These are phyloP conservation scores for Muscidifurax raptorellus DNA, from an alignment of 1,140 invertebrate species.

Conservation along the genomic window DNA sequence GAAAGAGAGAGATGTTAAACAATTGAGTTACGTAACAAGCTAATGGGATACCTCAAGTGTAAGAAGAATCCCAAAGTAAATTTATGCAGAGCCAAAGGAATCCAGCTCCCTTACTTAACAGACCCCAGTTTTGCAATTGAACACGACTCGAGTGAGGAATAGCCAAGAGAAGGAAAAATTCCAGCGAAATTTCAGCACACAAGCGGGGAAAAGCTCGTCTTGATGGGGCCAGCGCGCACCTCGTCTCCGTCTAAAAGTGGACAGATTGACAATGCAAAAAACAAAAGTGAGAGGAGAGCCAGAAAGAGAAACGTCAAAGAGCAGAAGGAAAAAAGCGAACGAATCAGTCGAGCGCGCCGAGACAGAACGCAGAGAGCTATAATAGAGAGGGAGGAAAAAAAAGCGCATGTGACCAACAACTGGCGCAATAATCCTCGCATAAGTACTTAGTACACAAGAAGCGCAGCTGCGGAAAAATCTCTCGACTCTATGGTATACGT, in stretches of 20 bases:
- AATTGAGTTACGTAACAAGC: conserved; percentile 28
- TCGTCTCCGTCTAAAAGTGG: conserved; percentile 13
- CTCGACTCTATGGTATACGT: too few relatives aligned
- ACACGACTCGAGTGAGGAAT: background rate
- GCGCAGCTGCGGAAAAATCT: background rate
- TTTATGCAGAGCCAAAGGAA: conserved; percentile 24
- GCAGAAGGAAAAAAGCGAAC: background rate
- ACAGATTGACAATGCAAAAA: conserved; percentile 28
- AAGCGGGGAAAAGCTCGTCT: background rate
- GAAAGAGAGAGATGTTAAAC: conserved; percentile 24
- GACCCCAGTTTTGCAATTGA: background rate
- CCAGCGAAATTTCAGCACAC: conserved; percentile 1
- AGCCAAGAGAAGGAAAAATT: background rate
- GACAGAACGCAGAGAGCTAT: background rate
- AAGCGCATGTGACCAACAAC: background rate
- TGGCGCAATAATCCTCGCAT: background rate
- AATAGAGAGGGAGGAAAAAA: background rate
- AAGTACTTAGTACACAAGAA: background rate
- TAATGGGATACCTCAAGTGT: conserved; percentile 27
- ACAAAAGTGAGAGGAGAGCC: background rate
- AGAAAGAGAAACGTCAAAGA: conserved; percentile 22
- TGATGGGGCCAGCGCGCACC: background rate
- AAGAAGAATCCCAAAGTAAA: conserved; percentile 24
- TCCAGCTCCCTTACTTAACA: conserved; percentile 6
- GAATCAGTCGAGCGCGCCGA: background rate